Conservation (phyloP, 2,113 vertebrate genomes). For the Mixornis gularis region DNA sequence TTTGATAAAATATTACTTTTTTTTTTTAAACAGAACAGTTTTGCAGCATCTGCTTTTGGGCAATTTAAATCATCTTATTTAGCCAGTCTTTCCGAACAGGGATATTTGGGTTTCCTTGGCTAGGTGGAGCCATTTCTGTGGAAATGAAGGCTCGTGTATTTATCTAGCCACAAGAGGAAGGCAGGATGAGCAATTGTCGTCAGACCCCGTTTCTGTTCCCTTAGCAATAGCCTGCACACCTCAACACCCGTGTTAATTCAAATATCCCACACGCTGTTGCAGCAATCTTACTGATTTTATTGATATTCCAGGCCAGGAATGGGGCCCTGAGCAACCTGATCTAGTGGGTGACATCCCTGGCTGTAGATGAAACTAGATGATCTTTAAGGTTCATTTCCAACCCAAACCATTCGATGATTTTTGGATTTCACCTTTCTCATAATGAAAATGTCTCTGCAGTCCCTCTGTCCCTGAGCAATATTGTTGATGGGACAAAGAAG, state of each 20-base stretch:
- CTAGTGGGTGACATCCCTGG: not conserved
- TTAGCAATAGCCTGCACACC: not conserved
- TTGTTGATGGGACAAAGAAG: constrained; percentile 14
- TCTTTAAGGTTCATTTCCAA: not conserved
- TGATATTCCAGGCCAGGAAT: not conserved
- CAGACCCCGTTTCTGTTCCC: not conserved
- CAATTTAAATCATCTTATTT: not conserved
- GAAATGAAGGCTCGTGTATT: not conserved
- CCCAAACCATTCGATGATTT: not conserved
- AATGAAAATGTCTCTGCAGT: not conserved
- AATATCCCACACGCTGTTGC: not conserved
- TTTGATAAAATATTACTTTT: not conserved
- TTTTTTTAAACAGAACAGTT: not conserved
- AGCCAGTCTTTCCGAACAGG: not conserved
- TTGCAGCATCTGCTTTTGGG: not conserved
- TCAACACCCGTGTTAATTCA: not conserved
- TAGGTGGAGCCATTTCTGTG: not conserved
- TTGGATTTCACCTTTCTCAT: not conserved
- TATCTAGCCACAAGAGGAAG: not conserved
- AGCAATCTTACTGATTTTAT: not conserved
- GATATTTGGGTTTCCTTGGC: not conserved
- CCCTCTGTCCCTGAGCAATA: not conserved
- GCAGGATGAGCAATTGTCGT: accelerated
- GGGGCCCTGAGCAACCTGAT: not conserved
- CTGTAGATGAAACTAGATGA: not conserved